Percentiles rank a stretch among this genome's conserved stretches.
These are phyloP conservation scores for Andrena cerasifolii DNA, from an alignment of 1,140 invertebrate species.

Conservation along the genomic window DNA sequence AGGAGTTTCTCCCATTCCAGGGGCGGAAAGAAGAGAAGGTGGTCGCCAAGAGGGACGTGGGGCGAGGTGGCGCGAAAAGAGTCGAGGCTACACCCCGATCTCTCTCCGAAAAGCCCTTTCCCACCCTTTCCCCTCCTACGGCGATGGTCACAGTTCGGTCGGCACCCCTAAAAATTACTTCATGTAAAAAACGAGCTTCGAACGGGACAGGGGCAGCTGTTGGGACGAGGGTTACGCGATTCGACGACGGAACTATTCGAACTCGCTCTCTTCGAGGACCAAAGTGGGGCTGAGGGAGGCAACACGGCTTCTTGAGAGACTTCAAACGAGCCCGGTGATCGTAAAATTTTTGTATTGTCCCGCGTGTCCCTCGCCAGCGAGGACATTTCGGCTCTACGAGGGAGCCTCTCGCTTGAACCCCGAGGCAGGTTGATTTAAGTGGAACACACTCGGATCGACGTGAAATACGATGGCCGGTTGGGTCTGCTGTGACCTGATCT, in stretches of 20 bases:
- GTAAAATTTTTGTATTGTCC: slow-evolving; percentile 4
- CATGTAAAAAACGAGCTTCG: slow-evolving; percentile 62
- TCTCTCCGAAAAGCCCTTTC: slow-evolving; percentile 42
- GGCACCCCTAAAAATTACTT: slow-evolving; percentile 66
- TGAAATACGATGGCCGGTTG: no score
- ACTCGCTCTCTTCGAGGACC: slow-evolving; percentile 30
- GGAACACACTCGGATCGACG: no score
- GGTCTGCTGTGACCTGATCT: no score
- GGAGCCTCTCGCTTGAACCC: no score
- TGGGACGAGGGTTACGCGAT: slow-evolving; percentile 6
- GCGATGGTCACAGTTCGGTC: slow-evolving; percentile 63
- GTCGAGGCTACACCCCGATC: slow-evolving; percentile 40
- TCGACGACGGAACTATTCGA: background rate
- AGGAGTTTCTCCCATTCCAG: slow-evolving; percentile 30
- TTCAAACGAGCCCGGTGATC: slow-evolving; percentile 22
- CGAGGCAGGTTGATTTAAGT: background rate
- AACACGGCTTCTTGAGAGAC: background rate
- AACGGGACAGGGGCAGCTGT: slow-evolving; percentile 41
- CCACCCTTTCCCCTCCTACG: slow-evolving; percentile 1
- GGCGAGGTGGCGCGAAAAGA: slow-evolving; percentile 30
- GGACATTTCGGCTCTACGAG: background rate
- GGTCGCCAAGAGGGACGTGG: no score
- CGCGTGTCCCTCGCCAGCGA: background rate
- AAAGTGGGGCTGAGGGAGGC: background rate
- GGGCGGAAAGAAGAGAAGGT: slow-evolving; percentile 7